Evolutionary conservation across 1,140 invertebrate species (phyloP), one percentile per base, ranked within the genome.

Genomic region (Ooceraea biroi): DNA sequence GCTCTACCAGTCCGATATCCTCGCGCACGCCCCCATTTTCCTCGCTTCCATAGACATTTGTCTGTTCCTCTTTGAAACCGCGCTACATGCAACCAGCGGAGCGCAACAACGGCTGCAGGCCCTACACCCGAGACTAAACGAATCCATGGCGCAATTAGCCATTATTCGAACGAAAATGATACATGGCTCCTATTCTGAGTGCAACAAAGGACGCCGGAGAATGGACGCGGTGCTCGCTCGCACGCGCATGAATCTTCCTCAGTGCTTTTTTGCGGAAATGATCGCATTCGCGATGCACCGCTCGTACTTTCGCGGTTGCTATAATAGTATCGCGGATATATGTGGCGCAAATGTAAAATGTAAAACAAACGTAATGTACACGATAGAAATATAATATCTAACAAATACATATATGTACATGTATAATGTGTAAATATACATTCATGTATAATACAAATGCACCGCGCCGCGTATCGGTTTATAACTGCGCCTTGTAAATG

Each of bases 41-140:
- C 52, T 69, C 50, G 52, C 44, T 82, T 46, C 55, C 50, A 74
- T 60, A 76, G 82, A 48, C 66, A 78, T 69, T 80, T 80, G 63
- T 80, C 63, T 57, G 60, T 82, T 60, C 46, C 61, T 61, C 57
- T 50, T 27, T 69, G 46, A 66, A 65, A 58, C 82, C 68, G 41
- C 55, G 52, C 71, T 85, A 68, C 83, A 48, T 83, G 82, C 63
- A 78, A 48, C 85, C 72, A 44, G 71, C 76, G 55, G 74, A 82
- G 84, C 84, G 89, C 89, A 91, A 91, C 90, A 91, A 91, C 83
- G 74, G 60, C 58, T 76, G 63, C 83, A 66, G 86, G 88, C 85
- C 88, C 89, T 86, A 89, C 84, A 80, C 78, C 82, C 63, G 63
- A 78, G 76, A 80, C 50, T 80, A 80, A 80, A 80, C 76, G 76